Evolutionary conservation across 1,140 invertebrate genomes (phyloP).

Genomic region (Philaenus spumarius): DNA sequence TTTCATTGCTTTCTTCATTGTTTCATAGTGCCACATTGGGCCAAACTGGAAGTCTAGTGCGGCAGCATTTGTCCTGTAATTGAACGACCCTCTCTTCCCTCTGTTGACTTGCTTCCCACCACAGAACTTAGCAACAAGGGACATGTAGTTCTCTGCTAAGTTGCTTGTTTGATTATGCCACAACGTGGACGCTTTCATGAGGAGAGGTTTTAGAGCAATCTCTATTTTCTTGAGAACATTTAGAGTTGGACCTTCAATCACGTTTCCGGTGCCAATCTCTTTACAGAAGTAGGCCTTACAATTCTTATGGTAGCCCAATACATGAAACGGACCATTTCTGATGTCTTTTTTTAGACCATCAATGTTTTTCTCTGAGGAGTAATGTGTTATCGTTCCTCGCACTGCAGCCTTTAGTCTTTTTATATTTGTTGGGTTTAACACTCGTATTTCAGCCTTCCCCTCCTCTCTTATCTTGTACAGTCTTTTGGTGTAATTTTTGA

Average conservation of each 20-base stretch:
- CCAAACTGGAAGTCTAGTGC: constrained; percentile 19
- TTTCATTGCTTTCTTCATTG: constrained; percentile 13
- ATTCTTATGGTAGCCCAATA: not conserved
- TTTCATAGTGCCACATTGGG: constrained; percentile 11
- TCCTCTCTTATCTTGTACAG: constrained; percentile 12
- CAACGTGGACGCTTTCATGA: not conserved
- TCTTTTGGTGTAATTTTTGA: constrained; percentile 12
- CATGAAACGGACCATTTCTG: constrained; percentile 9
- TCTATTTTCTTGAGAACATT: constrained; percentile 2
- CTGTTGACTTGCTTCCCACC: too few species aligned
- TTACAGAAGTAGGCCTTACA: constrained; percentile 8
- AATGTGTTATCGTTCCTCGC: too few species aligned
- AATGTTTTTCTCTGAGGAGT: not conserved
- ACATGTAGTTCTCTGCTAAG: too few species aligned
- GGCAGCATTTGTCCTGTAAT: constrained; percentile 10
- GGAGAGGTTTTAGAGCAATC: constrained; percentile 4
- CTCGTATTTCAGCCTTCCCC: not conserved
- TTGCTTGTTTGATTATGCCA: constrained; percentile 9
- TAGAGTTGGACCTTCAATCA: not conserved
- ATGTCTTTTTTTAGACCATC: constrained; percentile 3
- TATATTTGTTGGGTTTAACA: too few species aligned
- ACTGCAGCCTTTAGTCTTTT: too few species aligned
- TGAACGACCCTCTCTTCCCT: constrained; percentile 8
- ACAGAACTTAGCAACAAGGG: too few species aligned
- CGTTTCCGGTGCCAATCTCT: too few species aligned